Evolutionary conservation across 2,888 invertebrate species (phyloP).

Genomic region (Tyria jacobaeae): DNA sequence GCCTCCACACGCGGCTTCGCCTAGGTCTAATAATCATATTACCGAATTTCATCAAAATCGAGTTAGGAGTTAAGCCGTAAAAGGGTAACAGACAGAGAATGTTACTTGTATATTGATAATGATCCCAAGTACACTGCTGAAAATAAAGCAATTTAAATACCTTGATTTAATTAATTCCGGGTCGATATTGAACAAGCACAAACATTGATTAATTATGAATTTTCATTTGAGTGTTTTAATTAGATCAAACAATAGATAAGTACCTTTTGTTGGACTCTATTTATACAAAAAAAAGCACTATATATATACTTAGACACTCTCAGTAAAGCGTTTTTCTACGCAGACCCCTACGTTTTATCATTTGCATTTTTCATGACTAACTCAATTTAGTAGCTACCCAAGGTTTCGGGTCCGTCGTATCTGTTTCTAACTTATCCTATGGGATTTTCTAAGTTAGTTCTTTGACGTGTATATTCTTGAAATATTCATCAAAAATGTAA

Average conservation of each 20-base stretch:
- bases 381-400: constrained; percentile 55
- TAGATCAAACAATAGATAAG: constrained; percentile 16
- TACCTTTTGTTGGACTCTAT: constrained; percentile 30
- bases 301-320: constrained; percentile 16
- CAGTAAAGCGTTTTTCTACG: constrained; percentile 38
- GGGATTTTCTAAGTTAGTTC: constrained; percentile 48
- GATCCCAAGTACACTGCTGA: neutral
- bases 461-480: constrained; percentile 30
- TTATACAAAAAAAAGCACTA: constrained; percentile 31
- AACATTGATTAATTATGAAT: constrained; percentile 34
- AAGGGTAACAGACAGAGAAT: no score
- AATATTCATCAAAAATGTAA: constrained; percentile 47
- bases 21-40: no score
- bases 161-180: neutral
- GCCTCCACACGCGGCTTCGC: no score
- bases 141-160: neutral
- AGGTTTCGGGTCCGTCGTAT: constrained; percentile 45
- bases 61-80: no score
- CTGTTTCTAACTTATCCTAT: constrained; percentile 44
- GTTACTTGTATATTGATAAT: no score
- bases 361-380: constrained; percentile 57
- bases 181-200: neutral
- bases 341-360: constrained; percentile 47
- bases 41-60: no score
- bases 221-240: constrained; percentile 27